A percentile compares a stretch with the other conserved stretches of the same genome.
Conservation (phyloP, 2,797 vertebrate species). For the Cuniculus paca region DNA sequence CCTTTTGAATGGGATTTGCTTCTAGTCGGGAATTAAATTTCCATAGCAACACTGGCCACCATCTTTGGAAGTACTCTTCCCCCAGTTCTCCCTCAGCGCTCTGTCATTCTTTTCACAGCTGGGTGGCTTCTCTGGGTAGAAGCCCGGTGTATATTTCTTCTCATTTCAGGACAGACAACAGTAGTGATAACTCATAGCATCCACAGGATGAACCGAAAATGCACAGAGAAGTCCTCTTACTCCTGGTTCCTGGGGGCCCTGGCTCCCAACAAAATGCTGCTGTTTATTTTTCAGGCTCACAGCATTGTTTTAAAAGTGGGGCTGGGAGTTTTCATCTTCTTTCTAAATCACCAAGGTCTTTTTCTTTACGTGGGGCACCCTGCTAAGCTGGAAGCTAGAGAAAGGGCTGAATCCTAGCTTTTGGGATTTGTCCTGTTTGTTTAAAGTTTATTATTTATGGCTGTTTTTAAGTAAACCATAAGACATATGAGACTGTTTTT, state of each 20-base stretch:
- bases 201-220: neutral
- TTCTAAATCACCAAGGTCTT: conserved; percentile 51
- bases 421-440: conserved; percentile 68
- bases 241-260: neutral
- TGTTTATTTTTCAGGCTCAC: conserved; percentile 59
- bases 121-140: neutral
- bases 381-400: conserved; percentile 63
- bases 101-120: neutral
- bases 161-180: neutral
- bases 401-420: conserved; percentile 33
- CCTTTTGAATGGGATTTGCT: conserved; percentile 78
- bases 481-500: neutral
- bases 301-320: neutral
- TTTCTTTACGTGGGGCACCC: conserved; percentile 48
- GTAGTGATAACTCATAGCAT: neutral
- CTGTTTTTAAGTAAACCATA: conserved; percentile 54
- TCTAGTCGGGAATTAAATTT: conserved; percentile 79
- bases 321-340: conserved; percentile 65
- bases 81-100: neutral
- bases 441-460: conserved; percentile 61
- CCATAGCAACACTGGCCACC: conserved; percentile 78
- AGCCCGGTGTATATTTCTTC: neutral
- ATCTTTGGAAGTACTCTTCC: conserved; percentile 4
- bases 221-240: neutral
- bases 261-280: neutral